Conservation (phyloP, 2,797 vertebrate genomes). For the Paguma larvata region DNA sequence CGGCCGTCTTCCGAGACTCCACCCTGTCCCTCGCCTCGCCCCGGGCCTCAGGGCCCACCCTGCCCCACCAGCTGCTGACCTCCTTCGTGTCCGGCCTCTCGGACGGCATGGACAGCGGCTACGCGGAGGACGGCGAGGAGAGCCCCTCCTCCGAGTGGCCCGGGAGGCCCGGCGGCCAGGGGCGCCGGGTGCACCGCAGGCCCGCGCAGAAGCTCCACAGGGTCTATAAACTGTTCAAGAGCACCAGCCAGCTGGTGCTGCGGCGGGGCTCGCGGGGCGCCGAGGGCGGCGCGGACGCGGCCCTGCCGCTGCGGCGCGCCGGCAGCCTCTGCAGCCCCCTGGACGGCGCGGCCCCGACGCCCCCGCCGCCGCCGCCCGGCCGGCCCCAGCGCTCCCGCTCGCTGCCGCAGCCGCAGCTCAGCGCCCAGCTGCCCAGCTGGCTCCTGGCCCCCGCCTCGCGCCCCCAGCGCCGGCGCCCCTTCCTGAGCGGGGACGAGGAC, state of each 20-base stretch:
- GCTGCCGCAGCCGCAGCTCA: constrained; percentile 93
- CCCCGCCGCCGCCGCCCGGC: constrained; percentile 75
- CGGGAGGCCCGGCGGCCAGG: constrained; percentile 77
- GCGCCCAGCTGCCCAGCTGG: constrained; percentile 79
- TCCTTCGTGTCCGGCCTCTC: constrained; percentile 94
- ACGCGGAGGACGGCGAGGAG: constrained; percentile 94
- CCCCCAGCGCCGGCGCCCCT: constrained; percentile 92
- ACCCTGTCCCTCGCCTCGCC: constrained; percentile 89
- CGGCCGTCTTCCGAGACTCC: constrained; percentile 92
- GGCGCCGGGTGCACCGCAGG: constrained; percentile 71
- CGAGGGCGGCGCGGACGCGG: neutral
- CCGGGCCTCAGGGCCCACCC: constrained; percentile 90
- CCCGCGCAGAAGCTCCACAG: constrained; percentile 89
- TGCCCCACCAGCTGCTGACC: constrained; percentile 90
- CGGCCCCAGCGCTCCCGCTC: constrained; percentile 95
- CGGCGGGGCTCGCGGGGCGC: constrained; percentile 82
- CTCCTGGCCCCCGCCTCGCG: constrained; percentile 89
- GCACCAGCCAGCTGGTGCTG: constrained; percentile 88
- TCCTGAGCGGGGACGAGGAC: constrained; percentile 95
- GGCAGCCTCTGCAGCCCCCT: constrained; percentile 94
- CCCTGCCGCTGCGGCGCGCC: constrained; percentile 89
- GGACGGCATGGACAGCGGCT: constrained; percentile 94
- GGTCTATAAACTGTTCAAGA: constrained; percentile 92
- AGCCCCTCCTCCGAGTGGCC: constrained; percentile 80
- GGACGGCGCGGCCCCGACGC: constrained; percentile 78